Conservation (phyloP, 2,797 vertebrate species). For the Lates japonicus region DNA sequence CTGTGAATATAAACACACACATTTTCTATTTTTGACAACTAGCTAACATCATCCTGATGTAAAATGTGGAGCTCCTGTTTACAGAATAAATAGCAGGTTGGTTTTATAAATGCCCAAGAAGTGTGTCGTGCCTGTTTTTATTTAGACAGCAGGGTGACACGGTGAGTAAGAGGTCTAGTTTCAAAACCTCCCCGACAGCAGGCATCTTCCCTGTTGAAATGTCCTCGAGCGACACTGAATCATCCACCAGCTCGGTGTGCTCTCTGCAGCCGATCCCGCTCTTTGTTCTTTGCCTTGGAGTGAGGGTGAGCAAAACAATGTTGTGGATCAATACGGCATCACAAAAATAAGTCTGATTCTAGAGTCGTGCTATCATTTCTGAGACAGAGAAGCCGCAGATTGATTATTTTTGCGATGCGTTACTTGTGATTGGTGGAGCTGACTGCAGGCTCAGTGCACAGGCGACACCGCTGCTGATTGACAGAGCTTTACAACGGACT, state of each 20-base stretch:
- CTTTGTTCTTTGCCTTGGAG: slow-evolving; percentile 29
- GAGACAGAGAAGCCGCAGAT: neutral
- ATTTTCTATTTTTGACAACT: neutral
- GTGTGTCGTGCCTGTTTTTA: slow-evolving; percentile 14
- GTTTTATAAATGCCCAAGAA: neutral
- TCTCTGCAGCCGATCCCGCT: slow-evolving; percentile 8
- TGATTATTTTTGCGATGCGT: slow-evolving; percentile 1
- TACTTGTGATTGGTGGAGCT: slow-evolving; percentile 19
- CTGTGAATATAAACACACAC: neutral
- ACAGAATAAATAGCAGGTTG: slow-evolving; percentile 14
- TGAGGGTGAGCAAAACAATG: neutral
- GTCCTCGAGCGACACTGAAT: slow-evolving; percentile 55
- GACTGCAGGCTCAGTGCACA: neutral
- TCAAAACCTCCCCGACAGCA: slow-evolving; percentile 36
- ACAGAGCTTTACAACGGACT: neutral
- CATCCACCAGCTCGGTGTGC: slow-evolving; percentile 35
- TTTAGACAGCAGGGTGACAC: slow-evolving; percentile 29
- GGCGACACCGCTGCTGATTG: slow-evolving; percentile 29
- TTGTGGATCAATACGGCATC: slow-evolving; percentile 21
- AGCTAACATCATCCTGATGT: neutral
- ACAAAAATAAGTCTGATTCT: slow-evolving; percentile 35
- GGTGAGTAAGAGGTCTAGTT: slow-evolving; percentile 35
- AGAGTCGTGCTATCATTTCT: slow-evolving; percentile 15
- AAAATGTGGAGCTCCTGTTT: neutral
- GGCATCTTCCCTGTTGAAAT: slow-evolving; percentile 32